Evolutionary conservation across 1,140 invertebrate species (phyloP), one percentile per base, ranked within the genome.

Genomic region (Pseudomyrmex concolor): DNA sequence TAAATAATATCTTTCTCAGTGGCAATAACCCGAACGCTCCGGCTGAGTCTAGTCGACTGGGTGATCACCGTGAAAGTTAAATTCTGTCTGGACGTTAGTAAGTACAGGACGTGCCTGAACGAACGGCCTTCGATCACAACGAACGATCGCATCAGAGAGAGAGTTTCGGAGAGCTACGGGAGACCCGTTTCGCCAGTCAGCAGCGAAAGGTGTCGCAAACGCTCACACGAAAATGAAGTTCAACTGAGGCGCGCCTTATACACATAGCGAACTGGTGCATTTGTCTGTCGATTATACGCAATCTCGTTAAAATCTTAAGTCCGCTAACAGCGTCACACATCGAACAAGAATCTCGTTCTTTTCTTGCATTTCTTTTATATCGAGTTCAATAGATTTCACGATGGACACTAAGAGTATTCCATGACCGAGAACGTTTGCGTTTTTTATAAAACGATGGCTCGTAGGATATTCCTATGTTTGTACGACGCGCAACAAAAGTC

Each of bases 41-140:
- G 12, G 86, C 91, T 17, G 94, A 94, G 71, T 89, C 91, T 50
- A 92, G 86, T 87, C 91, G 92, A 51, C 84, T 93, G 43, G 92
- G 90, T 77, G 93, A 94, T 66, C 92, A 92, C 66, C 91, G 92
- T n/a, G 92, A 94, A 57, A 94, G 92, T 90, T 94, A 94, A 93
- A 88, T 63, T 54, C 22, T 8, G 15, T 50, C 43, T 57, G 13
- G n/a, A 76, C 45, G 12, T 76, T 34, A 83, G 50, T 48, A 59
- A 66, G 63, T 67, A 48, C 7, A 48, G 10, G 13, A 70, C 54
- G 48, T 59, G 50, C 64, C 54, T 73, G 55, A 82, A 57, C 43
- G 10, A 70, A 86, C 76, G 80, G 63, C 83, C 89, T 89, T 88
- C 72, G 60, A 80, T 86, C 83, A 89, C 89, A 90, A 90, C 88